Evolutionary conservation across 2,113 vertebrate species (phyloP).

Genomic region (Elachura formosa): DNA sequence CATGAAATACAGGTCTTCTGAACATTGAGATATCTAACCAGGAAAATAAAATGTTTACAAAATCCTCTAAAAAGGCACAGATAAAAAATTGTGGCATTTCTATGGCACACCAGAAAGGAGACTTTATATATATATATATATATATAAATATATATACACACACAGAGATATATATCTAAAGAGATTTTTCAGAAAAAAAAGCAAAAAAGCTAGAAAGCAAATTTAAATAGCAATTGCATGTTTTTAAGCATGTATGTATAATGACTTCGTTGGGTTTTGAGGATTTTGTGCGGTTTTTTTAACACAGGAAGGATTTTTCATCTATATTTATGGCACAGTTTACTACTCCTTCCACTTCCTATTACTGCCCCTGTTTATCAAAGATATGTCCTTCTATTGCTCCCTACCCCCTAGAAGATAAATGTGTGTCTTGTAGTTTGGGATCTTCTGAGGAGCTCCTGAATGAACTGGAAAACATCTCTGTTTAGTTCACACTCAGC

Average conservation of each 20-base stretch:
- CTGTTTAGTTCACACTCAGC: background rate
- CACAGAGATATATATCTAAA: background rate
- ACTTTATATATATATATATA: background rate
- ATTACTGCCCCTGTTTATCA: background rate
- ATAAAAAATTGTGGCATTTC: background rate
- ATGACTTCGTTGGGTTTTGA: background rate
- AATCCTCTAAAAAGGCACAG: background rate
- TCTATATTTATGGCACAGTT: too few species aligned
- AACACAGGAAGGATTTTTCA: background rate
- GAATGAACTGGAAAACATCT: background rate
- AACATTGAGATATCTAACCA: background rate
- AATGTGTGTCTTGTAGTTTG: background rate
- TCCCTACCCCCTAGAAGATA: background rate
- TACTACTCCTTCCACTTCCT: background rate
- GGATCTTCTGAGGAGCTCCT: background rate
- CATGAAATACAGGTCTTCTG: background rate
- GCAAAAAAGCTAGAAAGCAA: background rate
- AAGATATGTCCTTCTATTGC: background rate
- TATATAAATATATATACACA: too few species aligned
- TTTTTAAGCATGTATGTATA: background rate
- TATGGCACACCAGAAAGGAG: background rate
- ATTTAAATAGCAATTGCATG: background rate
- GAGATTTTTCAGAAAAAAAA: background rate
- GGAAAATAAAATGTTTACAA: background rate
- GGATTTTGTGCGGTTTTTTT: background rate